These are phyloP conservation scores for Drosophila neotestacea DNA, from an alignment of 2,888 invertebrate species.

Conservation along the genomic window DNA sequence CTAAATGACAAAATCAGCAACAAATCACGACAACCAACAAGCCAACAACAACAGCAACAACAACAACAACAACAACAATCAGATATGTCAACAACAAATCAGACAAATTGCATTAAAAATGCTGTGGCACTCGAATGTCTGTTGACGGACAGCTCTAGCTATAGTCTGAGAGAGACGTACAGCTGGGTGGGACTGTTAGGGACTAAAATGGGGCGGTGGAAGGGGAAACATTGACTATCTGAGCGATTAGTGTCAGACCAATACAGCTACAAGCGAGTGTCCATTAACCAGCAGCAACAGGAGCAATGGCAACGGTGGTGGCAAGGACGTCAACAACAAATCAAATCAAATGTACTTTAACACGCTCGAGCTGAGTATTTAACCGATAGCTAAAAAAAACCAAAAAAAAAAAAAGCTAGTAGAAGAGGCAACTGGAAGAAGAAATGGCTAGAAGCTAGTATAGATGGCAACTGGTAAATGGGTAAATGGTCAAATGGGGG, in stretches of 20 bases:
- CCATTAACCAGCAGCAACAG: slow-evolving; percentile 64
- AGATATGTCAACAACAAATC: slow-evolving; percentile 79
- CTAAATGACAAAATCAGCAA: slow-evolving; percentile 81
- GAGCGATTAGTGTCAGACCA: slow-evolving; percentile 77
- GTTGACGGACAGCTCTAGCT: slow-evolving; percentile 62
- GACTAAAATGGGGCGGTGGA: neutral
- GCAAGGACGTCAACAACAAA: slow-evolving; percentile 69
- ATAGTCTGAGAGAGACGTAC: slow-evolving; percentile 8
- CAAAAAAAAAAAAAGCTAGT: slow-evolving; percentile 20
- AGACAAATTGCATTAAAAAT: slow-evolving; percentile 81
- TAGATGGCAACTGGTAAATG: slow-evolving; percentile 37
- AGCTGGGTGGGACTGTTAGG: slow-evolving; percentile 3
- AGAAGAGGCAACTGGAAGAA: slow-evolving; percentile 32
- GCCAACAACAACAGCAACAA: slow-evolving; percentile 29
- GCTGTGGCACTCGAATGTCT: slow-evolving; percentile 72
- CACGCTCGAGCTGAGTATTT: slow-evolving; percentile 75
- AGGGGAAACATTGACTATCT: slow-evolving; percentile 61
- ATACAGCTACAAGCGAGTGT: slow-evolving; percentile 62
- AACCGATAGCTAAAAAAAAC: slow-evolving; percentile 54
- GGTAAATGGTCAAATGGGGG: slow-evolving; percentile 29
- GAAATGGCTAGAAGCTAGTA: slow-evolving; percentile 34
- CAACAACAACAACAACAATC: slow-evolving; percentile 39
- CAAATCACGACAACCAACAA: slow-evolving; percentile 76
- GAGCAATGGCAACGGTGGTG: slow-evolving; percentile 22
- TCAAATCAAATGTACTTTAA: slow-evolving; percentile 80